These are phyloP conservation scores for Cephalotes varians DNA, from an alignment of 2,888 invertebrate species.

Conservation along the genomic window DNA sequence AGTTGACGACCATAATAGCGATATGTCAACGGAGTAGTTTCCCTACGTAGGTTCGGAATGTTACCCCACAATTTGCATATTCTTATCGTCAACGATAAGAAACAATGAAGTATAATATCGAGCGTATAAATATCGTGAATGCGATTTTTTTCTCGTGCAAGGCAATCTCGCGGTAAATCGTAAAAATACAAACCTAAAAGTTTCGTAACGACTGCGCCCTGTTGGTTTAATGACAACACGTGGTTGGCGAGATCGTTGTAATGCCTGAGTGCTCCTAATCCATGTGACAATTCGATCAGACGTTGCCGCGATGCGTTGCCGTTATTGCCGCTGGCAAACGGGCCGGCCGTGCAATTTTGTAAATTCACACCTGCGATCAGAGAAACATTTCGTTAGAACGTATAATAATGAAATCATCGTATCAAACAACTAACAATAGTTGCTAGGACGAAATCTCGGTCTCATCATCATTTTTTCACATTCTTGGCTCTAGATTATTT, in stretches of 20 bases:
- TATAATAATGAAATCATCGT: slow-evolving; percentile 2
- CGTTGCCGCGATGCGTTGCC: slow-evolving; percentile 90
- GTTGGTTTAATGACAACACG: slow-evolving; percentile 92
- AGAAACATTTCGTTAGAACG: background rate
- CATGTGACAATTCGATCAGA: slow-evolving; percentile 92
- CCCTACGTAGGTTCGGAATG: slow-evolving; percentile 32
- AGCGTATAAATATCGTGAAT: slow-evolving; percentile 31
- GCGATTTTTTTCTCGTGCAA: background rate
- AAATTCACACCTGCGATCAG: slow-evolving; percentile 80
- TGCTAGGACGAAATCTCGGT: background rate
- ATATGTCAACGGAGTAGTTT: slow-evolving; percentile 51
- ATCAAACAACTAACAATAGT: background rate
- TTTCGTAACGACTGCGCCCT: slow-evolving; percentile 95
- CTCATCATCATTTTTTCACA: background rate
- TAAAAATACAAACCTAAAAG: slow-evolving; percentile 89
- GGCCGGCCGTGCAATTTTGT: slow-evolving; percentile 81
- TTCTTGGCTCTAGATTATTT: background rate
- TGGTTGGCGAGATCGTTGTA: slow-evolving; percentile 95
- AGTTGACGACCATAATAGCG: slow-evolving; percentile 43
- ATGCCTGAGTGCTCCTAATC: slow-evolving; percentile 91
- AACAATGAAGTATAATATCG: slow-evolving; percentile 34
- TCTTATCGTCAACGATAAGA: slow-evolving; percentile 48
- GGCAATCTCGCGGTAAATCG: background rate
- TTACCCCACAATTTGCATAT: slow-evolving; percentile 52
- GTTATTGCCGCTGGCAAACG: slow-evolving; percentile 80